Conservation (phyloP, 2,113 vertebrate genomes). For the Poeciliopsis turrubarensis region DNA sequence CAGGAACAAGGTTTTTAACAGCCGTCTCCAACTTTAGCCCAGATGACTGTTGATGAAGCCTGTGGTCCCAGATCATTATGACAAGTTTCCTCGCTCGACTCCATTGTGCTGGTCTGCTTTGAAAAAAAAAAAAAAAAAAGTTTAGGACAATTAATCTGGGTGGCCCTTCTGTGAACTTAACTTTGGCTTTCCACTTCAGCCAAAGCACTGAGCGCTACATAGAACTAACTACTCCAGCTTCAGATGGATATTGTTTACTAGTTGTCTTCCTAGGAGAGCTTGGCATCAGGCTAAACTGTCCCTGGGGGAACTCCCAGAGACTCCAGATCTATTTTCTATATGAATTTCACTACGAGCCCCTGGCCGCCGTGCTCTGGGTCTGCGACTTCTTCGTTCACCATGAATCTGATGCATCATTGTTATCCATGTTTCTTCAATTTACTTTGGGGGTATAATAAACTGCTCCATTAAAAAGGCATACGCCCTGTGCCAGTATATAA, state of each 20-base stretch:
- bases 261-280: conserved; percentile 28
- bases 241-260: conserved; percentile 41
- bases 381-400: conserved; percentile 34
- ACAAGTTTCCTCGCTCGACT: background rate
- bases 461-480: conserved; percentile 44
- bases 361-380: conserved; percentile 51
- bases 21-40: conserved; percentile 52
- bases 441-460: conserved; percentile 50
- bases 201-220: conserved; percentile 24
- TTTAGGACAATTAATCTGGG: conserved; percentile 21
- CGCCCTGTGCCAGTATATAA: conserved; percentile 31
- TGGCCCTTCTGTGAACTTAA: background rate
- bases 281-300: conserved; percentile 49
- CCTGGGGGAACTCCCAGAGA: conserved; percentile 57
- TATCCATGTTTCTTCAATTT: conserved; percentile 47
- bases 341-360: conserved; percentile 47
- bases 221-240: conserved; percentile 21
- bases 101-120: conserved; percentile 2
- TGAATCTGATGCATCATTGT: conserved; percentile 49
- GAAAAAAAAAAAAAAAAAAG: conserved; percentile 9
- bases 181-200: conserved; percentile 10
- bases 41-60: conserved; percentile 48
- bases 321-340: conserved; percentile 43
- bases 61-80: background rate
- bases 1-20: conserved; percentile 48